Percentiles rank a stretch among this genome's conserved stretches.
These are phyloP conservation scores for Synanthedon andrenaeformis DNA, from an alignment of 2,888 invertebrate species.

Conservation along the genomic window DNA sequence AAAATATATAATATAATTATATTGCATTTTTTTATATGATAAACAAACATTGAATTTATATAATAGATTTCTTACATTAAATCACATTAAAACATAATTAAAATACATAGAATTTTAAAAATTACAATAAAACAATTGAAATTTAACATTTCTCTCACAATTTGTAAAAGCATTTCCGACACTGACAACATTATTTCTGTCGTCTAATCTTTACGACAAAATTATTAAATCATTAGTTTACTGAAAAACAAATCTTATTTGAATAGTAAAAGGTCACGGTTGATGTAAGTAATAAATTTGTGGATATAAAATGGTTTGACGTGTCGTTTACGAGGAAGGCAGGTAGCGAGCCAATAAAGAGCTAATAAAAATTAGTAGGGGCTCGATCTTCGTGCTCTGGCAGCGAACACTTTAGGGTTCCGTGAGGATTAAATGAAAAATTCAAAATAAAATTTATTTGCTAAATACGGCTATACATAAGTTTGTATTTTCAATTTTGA, in stretches of 20 bases:
- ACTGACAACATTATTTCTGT: not conserved
- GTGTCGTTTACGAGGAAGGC: constrained; percentile 17
- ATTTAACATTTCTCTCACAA: no score
- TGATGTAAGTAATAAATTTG: not conserved
- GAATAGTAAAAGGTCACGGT: not conserved
- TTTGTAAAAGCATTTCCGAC: not conserved
- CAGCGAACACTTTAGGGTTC: not conserved
- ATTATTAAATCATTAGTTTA: not conserved
- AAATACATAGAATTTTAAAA: no score
- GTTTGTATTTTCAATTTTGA: no score
- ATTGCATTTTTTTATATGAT: no score
- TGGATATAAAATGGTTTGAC: not conserved
- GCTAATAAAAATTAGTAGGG: constrained; percentile 25
- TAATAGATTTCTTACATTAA: no score
- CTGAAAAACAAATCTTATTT: not conserved
- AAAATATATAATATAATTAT: no score
- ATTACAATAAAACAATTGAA: no score
- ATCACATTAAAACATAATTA: no score
- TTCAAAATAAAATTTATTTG: no score
- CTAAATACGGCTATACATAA: no score
- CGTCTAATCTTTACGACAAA: not conserved
- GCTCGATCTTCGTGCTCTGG: constrained; percentile 3
- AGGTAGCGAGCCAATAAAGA: constrained; percentile 18
- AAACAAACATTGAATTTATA: no score
- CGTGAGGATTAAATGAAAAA: not conserved